Conservation (phyloP, 2,797 vertebrate species). For the Pelochelys cantorii region DNA sequence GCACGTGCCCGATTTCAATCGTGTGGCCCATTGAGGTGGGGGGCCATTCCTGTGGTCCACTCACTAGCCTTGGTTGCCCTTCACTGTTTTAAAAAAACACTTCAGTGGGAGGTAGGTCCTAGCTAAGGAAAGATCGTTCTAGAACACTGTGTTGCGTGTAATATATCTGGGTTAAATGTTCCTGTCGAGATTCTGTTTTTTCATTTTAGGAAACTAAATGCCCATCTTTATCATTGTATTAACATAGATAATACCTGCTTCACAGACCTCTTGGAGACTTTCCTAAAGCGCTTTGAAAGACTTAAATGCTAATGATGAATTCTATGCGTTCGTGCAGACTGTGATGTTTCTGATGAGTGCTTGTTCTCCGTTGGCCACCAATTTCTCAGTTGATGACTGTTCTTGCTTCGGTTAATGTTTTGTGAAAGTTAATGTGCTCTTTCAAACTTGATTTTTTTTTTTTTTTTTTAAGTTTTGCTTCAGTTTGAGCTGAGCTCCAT, state of each 20-base stretch:
- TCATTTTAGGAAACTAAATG: not conserved
- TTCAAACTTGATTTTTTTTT: not conserved
- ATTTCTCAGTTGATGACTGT: not conserved
- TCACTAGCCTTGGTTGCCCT: too few species aligned
- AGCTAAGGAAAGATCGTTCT: not conserved
- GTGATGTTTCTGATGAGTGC: not conserved
- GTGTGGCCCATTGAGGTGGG: too few species aligned
- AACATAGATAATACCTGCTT: not conserved
- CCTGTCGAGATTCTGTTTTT: not conserved
- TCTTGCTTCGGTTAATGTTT: not conserved
- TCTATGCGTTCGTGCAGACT: too few species aligned
- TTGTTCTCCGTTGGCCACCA: not conserved
- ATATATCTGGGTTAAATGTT: not conserved
- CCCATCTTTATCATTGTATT: not conserved
- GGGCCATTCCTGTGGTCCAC: too few species aligned
- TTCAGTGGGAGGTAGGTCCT: not conserved
- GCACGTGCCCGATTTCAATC: too few species aligned
- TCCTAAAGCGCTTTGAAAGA: not conserved
- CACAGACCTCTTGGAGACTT: not conserved
- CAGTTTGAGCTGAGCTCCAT: rapidly evolving
- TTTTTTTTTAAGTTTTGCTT: not conserved
- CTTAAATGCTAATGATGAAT: not conserved
- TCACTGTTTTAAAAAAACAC: too few species aligned
- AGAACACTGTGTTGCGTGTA: not conserved
- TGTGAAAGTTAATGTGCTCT: rapidly evolving